Percentiles rank a stretch among this genome's conserved stretches.
Conservation (phyloP, 2,797 vertebrate species). For the Bufotes viridis region DNA sequence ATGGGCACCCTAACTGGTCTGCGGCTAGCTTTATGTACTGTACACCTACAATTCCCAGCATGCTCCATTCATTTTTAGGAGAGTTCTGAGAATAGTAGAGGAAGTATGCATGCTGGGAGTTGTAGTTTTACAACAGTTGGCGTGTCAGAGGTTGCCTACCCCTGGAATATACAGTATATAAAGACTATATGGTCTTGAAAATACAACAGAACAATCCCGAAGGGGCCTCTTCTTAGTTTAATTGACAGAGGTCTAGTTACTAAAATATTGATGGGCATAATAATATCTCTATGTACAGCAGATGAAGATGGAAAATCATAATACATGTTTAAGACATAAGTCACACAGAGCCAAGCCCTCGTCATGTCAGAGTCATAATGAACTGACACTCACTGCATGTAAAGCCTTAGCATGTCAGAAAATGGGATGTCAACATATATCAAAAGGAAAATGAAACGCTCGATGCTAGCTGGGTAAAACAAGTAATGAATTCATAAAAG, state of each 20-base stretch:
- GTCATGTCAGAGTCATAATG: slow-evolving; percentile 7
- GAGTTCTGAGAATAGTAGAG: no score
- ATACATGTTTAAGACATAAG: background rate
- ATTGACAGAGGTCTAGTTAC: background rate
- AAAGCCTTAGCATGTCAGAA: slow-evolving; percentile 2
- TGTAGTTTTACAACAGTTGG: no score
- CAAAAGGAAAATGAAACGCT: background rate
- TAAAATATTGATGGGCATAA: background rate
- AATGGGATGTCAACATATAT: slow-evolving; percentile 1
- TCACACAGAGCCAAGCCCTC: background rate
- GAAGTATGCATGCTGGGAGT: no score
- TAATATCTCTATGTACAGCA: background rate
- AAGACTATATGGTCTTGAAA: background rate
- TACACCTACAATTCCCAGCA: no score
- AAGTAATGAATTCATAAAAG: background rate
- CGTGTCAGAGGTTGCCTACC: no score
- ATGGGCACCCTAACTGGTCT: no score
- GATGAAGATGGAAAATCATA: background rate
- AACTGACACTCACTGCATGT: background rate
- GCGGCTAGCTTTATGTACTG: no score
- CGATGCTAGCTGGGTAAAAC: background rate
- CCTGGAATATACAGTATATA: no score
- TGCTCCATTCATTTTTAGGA: no score
- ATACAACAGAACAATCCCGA: background rate
- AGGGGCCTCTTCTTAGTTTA: background rate